These are phyloP conservation scores for Drosophila borborema DNA, from an alignment of 2,888 invertebrate genomes.

Conservation along the genomic window DNA sequence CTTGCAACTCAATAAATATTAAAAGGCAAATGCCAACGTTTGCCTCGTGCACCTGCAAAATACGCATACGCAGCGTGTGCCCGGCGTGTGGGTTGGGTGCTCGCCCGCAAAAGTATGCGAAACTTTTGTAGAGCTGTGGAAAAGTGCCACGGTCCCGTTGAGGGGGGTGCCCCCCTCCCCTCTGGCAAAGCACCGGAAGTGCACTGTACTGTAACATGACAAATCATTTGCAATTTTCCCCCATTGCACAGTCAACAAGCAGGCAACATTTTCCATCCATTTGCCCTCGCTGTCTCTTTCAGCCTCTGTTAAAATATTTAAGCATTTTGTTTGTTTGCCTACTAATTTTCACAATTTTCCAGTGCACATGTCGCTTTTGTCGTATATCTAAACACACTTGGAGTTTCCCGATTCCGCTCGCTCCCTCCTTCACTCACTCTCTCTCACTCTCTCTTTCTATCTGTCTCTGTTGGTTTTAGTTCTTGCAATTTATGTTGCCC, in stretches of 20 bases:
- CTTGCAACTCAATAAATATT: conserved; percentile 77
- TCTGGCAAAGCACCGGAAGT: conserved; percentile 48
- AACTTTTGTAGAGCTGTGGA: conserved; percentile 30
- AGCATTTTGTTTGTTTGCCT: conserved; percentile 61
- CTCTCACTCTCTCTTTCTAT: not conserved
- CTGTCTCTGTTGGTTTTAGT: conserved; percentile 13
- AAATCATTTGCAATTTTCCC: conserved; percentile 72
- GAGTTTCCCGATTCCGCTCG: not conserved
- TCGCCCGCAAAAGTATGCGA: conserved; percentile 14
- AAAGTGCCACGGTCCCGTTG: conserved; percentile 1
- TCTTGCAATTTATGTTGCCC: conserved; percentile 20
- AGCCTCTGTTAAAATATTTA: conserved; percentile 60
- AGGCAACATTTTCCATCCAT: conserved; percentile 47
- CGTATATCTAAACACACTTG: conserved; percentile 25
- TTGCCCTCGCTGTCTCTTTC: conserved; percentile 14
- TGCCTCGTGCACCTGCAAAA: conserved; percentile 39
- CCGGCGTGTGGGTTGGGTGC: not conserved
- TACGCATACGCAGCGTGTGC: conserved; percentile 51
- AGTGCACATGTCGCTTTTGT: conserved; percentile 23
- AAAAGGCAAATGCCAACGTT: conserved; percentile 61
- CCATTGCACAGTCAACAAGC: conserved; percentile 20
- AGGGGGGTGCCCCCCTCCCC: conserved; percentile 4
- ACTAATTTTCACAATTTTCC: conserved; percentile 61
- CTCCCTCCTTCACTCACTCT: not conserved
- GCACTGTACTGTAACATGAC: conserved; percentile 66